Percentiles rank a stretch among this genome's conserved stretches.
These are phyloP conservation scores for Trissolcus basalis DNA, from an alignment of 1,140 invertebrate genomes.

Conservation along the genomic window DNA sequence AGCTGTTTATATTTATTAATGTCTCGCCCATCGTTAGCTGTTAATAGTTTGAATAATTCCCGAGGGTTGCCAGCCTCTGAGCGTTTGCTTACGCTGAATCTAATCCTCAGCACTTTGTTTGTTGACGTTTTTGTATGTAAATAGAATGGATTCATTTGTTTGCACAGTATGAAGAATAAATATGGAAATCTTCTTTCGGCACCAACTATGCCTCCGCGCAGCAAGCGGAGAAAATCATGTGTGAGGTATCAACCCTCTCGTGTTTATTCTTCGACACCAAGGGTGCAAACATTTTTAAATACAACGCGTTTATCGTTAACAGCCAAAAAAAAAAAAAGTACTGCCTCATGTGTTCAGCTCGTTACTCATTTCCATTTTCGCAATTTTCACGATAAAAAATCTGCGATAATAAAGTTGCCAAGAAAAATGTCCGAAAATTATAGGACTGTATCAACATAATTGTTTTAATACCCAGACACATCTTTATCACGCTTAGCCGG, in stretches of 20 bases:
- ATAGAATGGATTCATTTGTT: slow-evolving; percentile 22
- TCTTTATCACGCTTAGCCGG: too few species aligned
- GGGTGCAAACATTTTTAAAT: slow-evolving; percentile 58
- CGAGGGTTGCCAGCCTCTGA: too few species aligned
- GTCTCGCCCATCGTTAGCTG: too few species aligned
- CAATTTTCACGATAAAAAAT: too few species aligned
- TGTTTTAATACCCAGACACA: too few species aligned
- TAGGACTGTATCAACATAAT: too few species aligned
- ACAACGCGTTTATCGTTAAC: slow-evolving; percentile 60
- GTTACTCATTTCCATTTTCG: slow-evolving; percentile 30
- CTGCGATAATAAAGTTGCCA: too few species aligned
- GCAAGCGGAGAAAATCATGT: slow-evolving; percentile 56
- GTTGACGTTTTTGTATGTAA: slow-evolving; percentile 9
- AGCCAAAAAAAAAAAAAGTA: slow-evolving; percentile 48
- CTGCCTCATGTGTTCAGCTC: slow-evolving; percentile 28
- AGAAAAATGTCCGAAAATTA: too few species aligned
- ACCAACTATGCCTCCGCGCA: slow-evolving; percentile 6
- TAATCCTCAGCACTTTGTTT: too few species aligned
- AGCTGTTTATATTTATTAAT: too few species aligned
- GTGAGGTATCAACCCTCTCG: slow-evolving; percentile 60
- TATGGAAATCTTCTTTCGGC: slow-evolving; percentile 69
- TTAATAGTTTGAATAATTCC: too few species aligned
- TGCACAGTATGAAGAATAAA: slow-evolving; percentile 63
- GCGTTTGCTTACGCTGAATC: too few species aligned
- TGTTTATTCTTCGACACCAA: slow-evolving; percentile 64